phyloP scores from a whole-genome alignment of 2,113 vertebrate species.

The Syngnathus floridae region DNA sequence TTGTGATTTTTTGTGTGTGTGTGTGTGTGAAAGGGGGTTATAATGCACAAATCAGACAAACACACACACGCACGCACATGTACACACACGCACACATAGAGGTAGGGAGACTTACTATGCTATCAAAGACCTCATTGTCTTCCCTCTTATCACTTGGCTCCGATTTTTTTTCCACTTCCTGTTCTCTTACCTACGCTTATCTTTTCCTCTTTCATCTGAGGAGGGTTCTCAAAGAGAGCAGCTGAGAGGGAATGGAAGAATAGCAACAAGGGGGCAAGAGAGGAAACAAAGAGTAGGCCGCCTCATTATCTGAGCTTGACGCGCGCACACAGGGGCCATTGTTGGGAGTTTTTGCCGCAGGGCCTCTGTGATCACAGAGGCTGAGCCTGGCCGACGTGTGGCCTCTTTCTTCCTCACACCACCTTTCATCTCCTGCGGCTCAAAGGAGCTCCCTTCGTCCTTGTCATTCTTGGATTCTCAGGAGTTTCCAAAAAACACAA shows the following conservation, averaged over 20 bases:
- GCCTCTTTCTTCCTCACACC: conserved; percentile 1
- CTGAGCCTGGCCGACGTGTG: background rate
- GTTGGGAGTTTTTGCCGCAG: background rate
- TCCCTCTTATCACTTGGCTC: background rate
- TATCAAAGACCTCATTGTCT: conserved; percentile 3
- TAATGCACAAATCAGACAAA: conserved; percentile 15
- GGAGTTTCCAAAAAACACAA: background rate
- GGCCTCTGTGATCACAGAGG: background rate
- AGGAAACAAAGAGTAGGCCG: conserved; percentile 6
- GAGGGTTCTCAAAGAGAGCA: background rate
- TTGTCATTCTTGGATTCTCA: background rate
- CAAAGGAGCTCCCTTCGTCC: background rate
- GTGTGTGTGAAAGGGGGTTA: no score
- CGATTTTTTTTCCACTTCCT: conserved; percentile 3
- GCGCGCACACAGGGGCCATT: background rate
- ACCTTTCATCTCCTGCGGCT: background rate
- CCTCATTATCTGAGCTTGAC: conserved; percentile 2
- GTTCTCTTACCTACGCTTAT: conserved; percentile 3
- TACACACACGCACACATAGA: conserved; percentile 6
- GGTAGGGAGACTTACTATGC: background rate
- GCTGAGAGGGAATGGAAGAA: background rate
- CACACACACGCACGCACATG: conserved; percentile 7
- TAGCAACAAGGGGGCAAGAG: background rate
- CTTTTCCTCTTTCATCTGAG: conserved; percentile 6
- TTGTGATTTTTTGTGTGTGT: no score